These are phyloP conservation scores for Tokudaia muenninki DNA, from an alignment of 2,797 vertebrate species.

Conservation along the genomic window DNA sequence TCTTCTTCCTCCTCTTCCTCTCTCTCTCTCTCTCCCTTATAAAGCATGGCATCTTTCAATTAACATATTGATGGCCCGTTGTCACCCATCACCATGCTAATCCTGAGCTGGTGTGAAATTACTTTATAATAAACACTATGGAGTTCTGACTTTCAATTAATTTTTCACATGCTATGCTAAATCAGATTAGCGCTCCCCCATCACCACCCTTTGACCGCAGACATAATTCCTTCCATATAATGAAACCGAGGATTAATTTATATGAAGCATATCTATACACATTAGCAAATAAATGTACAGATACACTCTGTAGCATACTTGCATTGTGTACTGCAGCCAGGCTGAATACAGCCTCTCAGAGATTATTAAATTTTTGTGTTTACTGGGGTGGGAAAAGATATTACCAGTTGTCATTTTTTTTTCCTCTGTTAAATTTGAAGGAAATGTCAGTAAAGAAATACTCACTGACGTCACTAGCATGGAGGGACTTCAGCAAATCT, in stretches of 20 bases:
- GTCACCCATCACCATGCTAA: slow-evolving; percentile 89
- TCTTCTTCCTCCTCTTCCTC: not conserved
- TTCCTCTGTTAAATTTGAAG: slow-evolving; percentile 77
- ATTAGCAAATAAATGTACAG: slow-evolving; percentile 90
- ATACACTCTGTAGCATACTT: slow-evolving; percentile 84
- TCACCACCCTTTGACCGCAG: slow-evolving; percentile 87
- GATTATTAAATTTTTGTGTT: slow-evolving; percentile 86
- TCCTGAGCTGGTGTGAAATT: slow-evolving; percentile 91
- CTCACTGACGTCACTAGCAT: not conserved
- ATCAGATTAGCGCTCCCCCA: slow-evolving; percentile 89
- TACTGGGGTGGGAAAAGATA: slow-evolving; percentile 76
- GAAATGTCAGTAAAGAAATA: slow-evolving; percentile 77
- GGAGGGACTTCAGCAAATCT: slow-evolving; percentile 48
- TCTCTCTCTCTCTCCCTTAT: slow-evolving; percentile 61
- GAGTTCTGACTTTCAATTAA: slow-evolving; percentile 91
- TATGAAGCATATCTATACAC: slow-evolving; percentile 88
- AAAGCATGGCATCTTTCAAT: slow-evolving; percentile 88
- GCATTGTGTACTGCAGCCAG: slow-evolving; percentile 71
- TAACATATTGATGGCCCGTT: slow-evolving; percentile 90
- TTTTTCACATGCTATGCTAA: slow-evolving; percentile 90
- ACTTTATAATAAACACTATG: slow-evolving; percentile 91
- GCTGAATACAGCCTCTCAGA: slow-evolving; percentile 76
- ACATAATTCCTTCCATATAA: slow-evolving; percentile 89
- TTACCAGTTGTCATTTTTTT: slow-evolving; percentile 59
- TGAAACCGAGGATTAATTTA: slow-evolving; percentile 89